These are phyloP conservation scores for Acanthochromis polyacanthus DNA, from an alignment of 2,113 vertebrate species.

Conservation along the genomic window DNA sequence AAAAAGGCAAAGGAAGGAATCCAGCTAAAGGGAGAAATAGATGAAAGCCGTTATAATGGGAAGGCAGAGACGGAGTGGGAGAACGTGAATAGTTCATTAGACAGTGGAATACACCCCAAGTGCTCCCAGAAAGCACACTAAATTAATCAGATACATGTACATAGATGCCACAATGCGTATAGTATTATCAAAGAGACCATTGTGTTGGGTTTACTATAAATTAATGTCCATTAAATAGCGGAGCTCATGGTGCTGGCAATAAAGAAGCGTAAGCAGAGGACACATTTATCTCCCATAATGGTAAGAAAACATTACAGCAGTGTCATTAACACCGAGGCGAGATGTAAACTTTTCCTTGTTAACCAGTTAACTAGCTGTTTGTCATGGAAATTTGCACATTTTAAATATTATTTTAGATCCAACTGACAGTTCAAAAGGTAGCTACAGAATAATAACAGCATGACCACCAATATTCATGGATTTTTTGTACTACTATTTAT, in stretches of 20 bases:
- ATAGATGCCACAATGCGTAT: slow-evolving; percentile 44
- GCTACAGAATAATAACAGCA: background rate
- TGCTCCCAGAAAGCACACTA: slow-evolving; percentile 51
- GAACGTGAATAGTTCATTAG: slow-evolving; percentile 46
- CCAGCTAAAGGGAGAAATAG: background rate
- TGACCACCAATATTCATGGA: background rate
- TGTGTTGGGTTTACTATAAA: slow-evolving; percentile 67
- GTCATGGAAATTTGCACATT: background rate
- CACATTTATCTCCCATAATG: slow-evolving; percentile 49
- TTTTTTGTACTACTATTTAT: slow-evolving; percentile 2
- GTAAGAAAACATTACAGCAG: slow-evolving; percentile 25
- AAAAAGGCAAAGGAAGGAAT: background rate
- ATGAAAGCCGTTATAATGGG: slow-evolving; percentile 22
- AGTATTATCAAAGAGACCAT: slow-evolving; percentile 60
- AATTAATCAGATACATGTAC: slow-evolving; percentile 60
- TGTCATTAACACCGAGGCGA: slow-evolving; percentile 18
- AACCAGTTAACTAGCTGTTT: slow-evolving; percentile 3
- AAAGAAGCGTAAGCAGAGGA: slow-evolving; percentile 32
- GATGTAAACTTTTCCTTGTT: slow-evolving; percentile 21
- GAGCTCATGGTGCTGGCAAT: slow-evolving; percentile 51
- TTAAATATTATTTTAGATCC: background rate
- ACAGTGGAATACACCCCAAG: slow-evolving; percentile 40
- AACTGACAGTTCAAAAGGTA: background rate
- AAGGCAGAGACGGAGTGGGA: background rate
- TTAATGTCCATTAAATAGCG: slow-evolving; percentile 49